A percentile compares a stretch with the other conserved stretches of the same genome.
These are phyloP conservation scores for Leptogaster cylindrica DNA, from an alignment of 2,888 invertebrate species.

Conservation along the genomic window DNA sequence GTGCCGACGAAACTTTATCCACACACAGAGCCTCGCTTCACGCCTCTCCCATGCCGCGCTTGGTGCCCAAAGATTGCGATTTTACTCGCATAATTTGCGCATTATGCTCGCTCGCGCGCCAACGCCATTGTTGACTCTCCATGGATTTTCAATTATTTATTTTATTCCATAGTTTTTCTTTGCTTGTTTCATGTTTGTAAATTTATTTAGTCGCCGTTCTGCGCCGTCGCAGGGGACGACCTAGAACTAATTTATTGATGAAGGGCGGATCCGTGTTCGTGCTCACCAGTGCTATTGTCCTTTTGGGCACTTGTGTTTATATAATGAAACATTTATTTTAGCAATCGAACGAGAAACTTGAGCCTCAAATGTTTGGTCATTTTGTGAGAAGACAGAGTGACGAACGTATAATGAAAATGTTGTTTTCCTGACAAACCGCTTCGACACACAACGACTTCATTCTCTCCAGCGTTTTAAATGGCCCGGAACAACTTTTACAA, in stretches of 20 bases:
- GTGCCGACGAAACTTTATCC: slow-evolving; percentile 30
- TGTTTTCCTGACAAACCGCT: too few species aligned
- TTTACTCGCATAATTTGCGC: slow-evolving; percentile 62
- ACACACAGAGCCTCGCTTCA: not conserved
- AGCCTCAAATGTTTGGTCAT: not conserved
- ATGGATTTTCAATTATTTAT: slow-evolving; percentile 39
- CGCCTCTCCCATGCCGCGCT: slow-evolving; percentile 4
- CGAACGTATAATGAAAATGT: slow-evolving; percentile 9
- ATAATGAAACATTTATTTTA: slow-evolving; percentile 31
- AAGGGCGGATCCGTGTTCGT: slow-evolving; percentile 24
- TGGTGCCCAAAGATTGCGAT: slow-evolving; percentile 47
- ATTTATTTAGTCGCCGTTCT: slow-evolving; percentile 5
- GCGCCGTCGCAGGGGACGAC: slow-evolving; percentile 8
- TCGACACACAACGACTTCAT: too few species aligned
- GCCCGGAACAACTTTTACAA: too few species aligned
- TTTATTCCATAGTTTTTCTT: slow-evolving; percentile 19
- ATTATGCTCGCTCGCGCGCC: slow-evolving; percentile 57
- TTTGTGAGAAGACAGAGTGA: slow-evolving; percentile 12
- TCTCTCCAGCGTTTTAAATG: too few species aligned
- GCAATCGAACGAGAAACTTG: slow-evolving; percentile 5
- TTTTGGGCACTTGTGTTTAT: slow-evolving; percentile 12
- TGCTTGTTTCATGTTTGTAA: slow-evolving; percentile 14
- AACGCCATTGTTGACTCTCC: slow-evolving; percentile 47
- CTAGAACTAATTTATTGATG: slow-evolving; percentile 40
- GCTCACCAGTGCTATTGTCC: not conserved